phyloP scores from a whole-genome alignment of 2,797 vertebrate species.

The Neosilurus mollespiculum region DNA sequence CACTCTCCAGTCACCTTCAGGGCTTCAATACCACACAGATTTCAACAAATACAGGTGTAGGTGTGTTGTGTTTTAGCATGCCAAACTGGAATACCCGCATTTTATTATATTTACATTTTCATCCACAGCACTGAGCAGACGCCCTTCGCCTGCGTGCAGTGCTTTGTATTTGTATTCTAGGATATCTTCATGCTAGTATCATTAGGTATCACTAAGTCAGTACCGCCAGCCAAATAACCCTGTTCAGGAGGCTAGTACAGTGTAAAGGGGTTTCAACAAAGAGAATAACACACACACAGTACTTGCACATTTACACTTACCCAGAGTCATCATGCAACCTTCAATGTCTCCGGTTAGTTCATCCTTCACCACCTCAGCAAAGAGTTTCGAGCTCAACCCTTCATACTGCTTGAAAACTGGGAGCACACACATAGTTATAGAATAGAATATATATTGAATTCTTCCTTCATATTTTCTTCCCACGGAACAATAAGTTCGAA shows the following conservation, averaged over 20 bases:
- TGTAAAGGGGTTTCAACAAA: background rate
- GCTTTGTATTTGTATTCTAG: background rate
- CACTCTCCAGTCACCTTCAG: slow-evolving; percentile 3
- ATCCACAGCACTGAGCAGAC: background rate
- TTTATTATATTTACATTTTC: background rate
- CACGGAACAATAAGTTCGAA: too few relatives aligned
- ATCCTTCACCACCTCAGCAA: slow-evolving; percentile 68
- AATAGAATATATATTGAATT: too few relatives aligned
- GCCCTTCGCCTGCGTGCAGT: background rate
- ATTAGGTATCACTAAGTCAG: background rate
- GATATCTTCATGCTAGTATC: background rate
- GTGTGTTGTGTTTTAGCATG: background rate
- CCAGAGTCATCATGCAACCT: slow-evolving; percentile 72
- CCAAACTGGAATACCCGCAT: slow-evolving; percentile 19
- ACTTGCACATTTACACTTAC: slow-evolving; percentile 56
- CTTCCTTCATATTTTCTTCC: too few relatives aligned
- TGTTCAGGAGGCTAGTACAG: background rate
- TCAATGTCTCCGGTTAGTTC: slow-evolving; percentile 74
- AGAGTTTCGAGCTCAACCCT: slow-evolving; percentile 65
- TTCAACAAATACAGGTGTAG: background rate
- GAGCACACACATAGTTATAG: background rate
- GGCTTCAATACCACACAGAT: background rate
- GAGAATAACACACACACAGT: background rate
- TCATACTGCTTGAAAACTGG: slow-evolving; percentile 45
- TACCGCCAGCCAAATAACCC: background rate